A percentile compares a stretch with the other conserved stretches of the same genome.
These are phyloP conservation scores for Danio rerio DNA, from an alignment of 2,113 vertebrate genomes.

Conservation along the genomic window GRCz12tu NC_133184.1:23567001-23567500, in stretches of 20 bases:
- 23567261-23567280: slow-evolving; percentile 59
- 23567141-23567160: not conserved
- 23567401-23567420: slow-evolving; percentile 1
- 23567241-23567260: slow-evolving; percentile 42
- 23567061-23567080: not conserved
- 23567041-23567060: not conserved
- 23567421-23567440: not conserved
- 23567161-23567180: not conserved
- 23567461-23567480: slow-evolving; percentile 2
- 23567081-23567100: not conserved
- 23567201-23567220: slow-evolving; percentile 41
- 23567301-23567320: slow-evolving; percentile 18
- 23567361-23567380: slow-evolving; percentile 11
- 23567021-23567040: not conserved
- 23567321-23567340: slow-evolving; percentile 34
- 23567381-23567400: not conserved
- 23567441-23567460: not conserved
- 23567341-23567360: not conserved
- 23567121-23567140: not conserved
- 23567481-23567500: slow-evolving; percentile 5
- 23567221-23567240: slow-evolving; percentile 8
- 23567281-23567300: slow-evolving; percentile 64
- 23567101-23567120: not conserved
- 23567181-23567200: slow-evolving; percentile 19
- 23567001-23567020: not conserved